Evolutionary conservation across 2,797 vertebrate genomes (phyloP).

Genomic region (Pantherophis vulpinus): DNA sequence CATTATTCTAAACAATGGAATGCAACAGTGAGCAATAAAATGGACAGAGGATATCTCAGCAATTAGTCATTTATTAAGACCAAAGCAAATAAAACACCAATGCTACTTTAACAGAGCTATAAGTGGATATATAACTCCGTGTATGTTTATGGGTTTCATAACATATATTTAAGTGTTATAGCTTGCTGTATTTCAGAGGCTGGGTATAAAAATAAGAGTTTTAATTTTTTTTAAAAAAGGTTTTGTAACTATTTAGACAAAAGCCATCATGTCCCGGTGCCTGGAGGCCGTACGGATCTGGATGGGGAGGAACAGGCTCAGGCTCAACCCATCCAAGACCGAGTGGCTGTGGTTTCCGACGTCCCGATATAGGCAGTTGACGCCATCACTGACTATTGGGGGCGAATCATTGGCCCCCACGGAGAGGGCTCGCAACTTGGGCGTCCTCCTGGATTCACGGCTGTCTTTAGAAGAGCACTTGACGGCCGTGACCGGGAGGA

Average conservation of each 20-base stretch:
- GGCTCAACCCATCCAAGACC: no score
- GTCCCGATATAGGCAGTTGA: no score
- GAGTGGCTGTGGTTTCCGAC: no score
- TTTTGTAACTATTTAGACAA: neutral
- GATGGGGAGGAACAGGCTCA: no score
- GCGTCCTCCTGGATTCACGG: no score
- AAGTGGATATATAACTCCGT: neutral
- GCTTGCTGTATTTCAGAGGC: neutral
- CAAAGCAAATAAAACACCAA: slow-evolving; percentile 38
- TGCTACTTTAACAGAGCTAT: slow-evolving; percentile 10
- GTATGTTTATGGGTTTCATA: slow-evolving; percentile 45
- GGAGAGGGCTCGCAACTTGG: no score
- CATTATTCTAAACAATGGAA: slow-evolving; percentile 81
- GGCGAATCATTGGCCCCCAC: no score
- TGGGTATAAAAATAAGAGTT: neutral
- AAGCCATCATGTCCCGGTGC: neutral
- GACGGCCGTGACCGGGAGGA: no score
- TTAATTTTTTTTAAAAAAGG: neutral
- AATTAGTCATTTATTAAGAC: slow-evolving; percentile 38
- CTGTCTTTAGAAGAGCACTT: no score
- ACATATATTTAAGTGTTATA: neutral
- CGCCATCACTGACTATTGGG: no score
- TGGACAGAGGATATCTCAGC: slow-evolving; percentile 52
- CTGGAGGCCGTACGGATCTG: no score
- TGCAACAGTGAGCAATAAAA: slow-evolving; percentile 63